Conservation (phyloP, 2,888 invertebrate genomes). For the Athalia cordata region DNA sequence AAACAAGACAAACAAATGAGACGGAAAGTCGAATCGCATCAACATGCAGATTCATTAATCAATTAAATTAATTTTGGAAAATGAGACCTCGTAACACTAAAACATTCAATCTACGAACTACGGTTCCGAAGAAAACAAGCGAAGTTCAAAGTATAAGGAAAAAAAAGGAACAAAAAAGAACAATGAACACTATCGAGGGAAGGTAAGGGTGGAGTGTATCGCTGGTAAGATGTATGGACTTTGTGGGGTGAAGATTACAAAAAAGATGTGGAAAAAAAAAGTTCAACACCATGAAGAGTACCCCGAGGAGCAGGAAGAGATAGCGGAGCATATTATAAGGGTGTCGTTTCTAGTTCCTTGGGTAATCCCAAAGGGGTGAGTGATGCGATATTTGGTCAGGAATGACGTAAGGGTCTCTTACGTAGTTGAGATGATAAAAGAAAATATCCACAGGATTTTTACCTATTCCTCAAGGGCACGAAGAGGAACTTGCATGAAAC, state of each 20-base stretch:
- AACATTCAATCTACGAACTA: too few relatives aligned
- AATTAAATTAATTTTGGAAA: too few relatives aligned
- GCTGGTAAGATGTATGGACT: constrained; percentile 35
- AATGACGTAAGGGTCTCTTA: constrained; percentile 40
- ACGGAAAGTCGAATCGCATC: too few relatives aligned
- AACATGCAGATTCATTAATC: too few relatives aligned
- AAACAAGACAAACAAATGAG: too few relatives aligned
- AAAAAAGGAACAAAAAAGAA: not conserved
- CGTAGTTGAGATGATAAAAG: constrained; percentile 28
- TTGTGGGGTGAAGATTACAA: not conserved
- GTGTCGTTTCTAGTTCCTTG: constrained; percentile 40
- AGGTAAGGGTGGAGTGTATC: constrained; percentile 14
- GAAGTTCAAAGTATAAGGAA: not conserved
- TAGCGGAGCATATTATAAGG: constrained; percentile 25
- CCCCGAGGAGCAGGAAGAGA: constrained; percentile 33
- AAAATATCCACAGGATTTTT: constrained; percentile 26
- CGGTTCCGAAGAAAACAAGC: too few relatives aligned
- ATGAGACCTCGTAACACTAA: too few relatives aligned
- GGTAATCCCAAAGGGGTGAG: constrained; percentile 32
- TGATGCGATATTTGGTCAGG: constrained; percentile 39
- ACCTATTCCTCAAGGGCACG: constrained; percentile 15
- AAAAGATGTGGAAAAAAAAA: not conserved
- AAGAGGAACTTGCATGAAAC: constrained; percentile 16
- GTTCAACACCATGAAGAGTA: constrained; percentile 21
- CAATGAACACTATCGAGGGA: not conserved